Base-by-base conservation (phyloP, 1,140 invertebrate species). In the Galendromus occidentalis region DNA sequence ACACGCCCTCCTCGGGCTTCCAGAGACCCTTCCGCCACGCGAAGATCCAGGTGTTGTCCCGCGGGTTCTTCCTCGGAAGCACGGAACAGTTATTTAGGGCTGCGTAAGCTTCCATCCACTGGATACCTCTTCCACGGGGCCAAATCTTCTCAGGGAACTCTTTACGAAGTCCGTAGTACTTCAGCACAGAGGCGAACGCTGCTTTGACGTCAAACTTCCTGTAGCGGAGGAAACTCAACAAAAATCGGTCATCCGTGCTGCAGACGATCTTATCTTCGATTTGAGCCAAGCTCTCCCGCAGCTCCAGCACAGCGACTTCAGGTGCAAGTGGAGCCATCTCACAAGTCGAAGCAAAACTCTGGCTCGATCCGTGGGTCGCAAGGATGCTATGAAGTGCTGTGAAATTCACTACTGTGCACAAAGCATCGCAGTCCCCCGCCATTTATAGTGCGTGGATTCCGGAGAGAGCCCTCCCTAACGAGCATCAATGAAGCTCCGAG, bases 81-180 rank as follows among this genome's bases (percentile, higher is more conserved):
- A 59, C 51, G 22, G 51, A 20, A 9, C 51, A 59, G 51, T 59
- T 59, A 22, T 59, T 59, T 14, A 59, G 22, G 14, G 51, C 51
- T 1, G 25, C 51, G 33, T 59, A 59, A 22, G 25, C 14, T 9
- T 59, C 51, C 51, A 59, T 59, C 51, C 51, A 59, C 51, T 59
- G 17, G 51, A 59, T 33, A 9, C 51, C 51, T 22, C 25, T 59
- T 1, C 51, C 51, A 6, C 51, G 14, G 17, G 51, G 51, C 51
- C 51, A 59, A 33, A 59, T 59, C 20, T 59, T 59, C 25, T 59
- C 51, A 6, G 51, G 51, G 33, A 18, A 59, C 51, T 59, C 51
- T 25, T 59, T 59, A 2, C 51, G 12, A 1, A 59, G 51, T 33
- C 33, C 25, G 51, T 59, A 59, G 51, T 59, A 59, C 51, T 59